These are phyloP conservation scores for Apis florea DNA, from an alignment of 1,140 invertebrate genomes.

Conservation along the genomic window DNA sequence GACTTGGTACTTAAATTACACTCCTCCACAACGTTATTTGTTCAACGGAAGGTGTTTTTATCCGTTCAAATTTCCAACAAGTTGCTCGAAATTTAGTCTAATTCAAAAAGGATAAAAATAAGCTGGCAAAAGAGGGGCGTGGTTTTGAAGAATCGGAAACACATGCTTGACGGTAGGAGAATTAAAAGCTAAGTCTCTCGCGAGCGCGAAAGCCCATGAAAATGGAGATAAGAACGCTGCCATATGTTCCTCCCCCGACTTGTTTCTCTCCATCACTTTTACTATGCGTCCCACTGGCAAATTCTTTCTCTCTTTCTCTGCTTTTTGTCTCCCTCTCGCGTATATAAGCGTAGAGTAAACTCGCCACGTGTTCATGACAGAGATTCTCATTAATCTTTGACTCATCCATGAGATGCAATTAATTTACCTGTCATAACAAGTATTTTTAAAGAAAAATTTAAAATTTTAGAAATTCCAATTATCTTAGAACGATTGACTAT, in stretches of 20 bases:
- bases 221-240: conserved; percentile 34
- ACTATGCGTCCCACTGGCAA: not conserved
- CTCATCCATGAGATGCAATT: conserved; percentile 11
- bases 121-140: not conserved
- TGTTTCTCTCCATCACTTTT: conserved; percentile 6
- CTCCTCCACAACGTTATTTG: not conserved
- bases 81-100: not conserved
- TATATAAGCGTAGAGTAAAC: conserved; percentile 5
- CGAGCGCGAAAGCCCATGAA: conserved; percentile 33
- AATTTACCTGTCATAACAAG: not conserved
- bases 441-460: not conserved
- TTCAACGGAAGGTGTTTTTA: not conserved
- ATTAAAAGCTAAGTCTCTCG: conserved; percentile 24
- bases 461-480: not conserved
- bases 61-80: not conserved
- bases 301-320: not conserved
- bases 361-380: conserved; percentile 27
- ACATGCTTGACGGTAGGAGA: conserved; percentile 12
- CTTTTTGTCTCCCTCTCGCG: not conserved
- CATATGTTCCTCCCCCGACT: conserved; percentile 39
- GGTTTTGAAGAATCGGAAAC: conserved; percentile 17
- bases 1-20: conserved; percentile 20
- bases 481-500: no score
- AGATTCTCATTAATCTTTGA: conserved; percentile 25
- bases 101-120: conserved; percentile 28